Evolutionary conservation across 2,888 invertebrate genomes (phyloP).

Genomic region (Ochropleura leucogaster): DNA sequence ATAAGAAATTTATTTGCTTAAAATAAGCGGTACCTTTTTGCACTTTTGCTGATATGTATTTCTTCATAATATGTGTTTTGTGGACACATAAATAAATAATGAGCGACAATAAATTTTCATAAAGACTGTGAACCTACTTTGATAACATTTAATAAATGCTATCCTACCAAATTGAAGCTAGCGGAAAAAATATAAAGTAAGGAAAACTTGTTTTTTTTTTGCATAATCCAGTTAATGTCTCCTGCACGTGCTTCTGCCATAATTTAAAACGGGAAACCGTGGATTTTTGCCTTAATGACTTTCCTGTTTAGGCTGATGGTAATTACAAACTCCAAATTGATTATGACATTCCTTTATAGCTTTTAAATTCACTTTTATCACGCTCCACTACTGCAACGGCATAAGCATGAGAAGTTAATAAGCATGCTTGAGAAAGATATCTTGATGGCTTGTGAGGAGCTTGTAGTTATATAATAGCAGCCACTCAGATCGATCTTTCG

Average conservation of each 20-base stretch:
- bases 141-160: no score
- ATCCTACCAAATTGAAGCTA: neutral
- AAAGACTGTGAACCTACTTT: neutral
- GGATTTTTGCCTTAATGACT: conserved; percentile 20
- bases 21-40: no score
- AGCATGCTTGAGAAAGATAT: no score
- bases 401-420: no score
- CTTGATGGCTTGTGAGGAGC: no score
- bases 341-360: neutral
- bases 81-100: neutral
- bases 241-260: conserved; percentile 24
- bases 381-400: no score
- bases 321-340: neutral
- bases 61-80: no score
- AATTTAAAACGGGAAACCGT: conserved; percentile 25
- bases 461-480: no score
- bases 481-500: no score
- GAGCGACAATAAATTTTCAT: neutral
- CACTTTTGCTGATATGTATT: no score
- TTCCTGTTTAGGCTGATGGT: neutral
- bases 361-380: no score
- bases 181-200: neutral
- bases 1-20: no score
- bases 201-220: neutral
- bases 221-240: conserved; percentile 4